Evolutionary conservation across 2,888 invertebrate genomes (phyloP).

Genomic region (Ochropleura plecta): DNA sequence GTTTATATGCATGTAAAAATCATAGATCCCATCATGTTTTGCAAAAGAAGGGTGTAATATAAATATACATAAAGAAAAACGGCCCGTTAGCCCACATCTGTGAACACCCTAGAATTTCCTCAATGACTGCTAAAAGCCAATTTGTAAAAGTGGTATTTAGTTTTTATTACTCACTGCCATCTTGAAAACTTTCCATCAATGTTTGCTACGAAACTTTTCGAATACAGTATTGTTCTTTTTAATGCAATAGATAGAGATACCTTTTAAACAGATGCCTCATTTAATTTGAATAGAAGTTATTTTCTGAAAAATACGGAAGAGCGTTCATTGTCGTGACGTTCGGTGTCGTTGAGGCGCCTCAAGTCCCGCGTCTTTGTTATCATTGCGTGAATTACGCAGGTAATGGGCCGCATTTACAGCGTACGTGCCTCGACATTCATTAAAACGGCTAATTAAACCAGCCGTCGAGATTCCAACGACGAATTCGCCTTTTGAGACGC

Average conservation of each 20-base stretch:
- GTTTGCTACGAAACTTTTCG: slow-evolving; percentile 7
- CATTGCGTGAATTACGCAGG: slow-evolving; percentile 87
- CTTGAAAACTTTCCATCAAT: slow-evolving; percentile 44
- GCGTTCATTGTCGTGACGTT: slow-evolving; percentile 60
- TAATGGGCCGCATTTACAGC: slow-evolving; percentile 87
- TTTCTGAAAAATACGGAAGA: slow-evolving; percentile 57
- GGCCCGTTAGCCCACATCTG: slow-evolving; percentile 58
- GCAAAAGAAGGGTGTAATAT: slow-evolving; percentile 10
- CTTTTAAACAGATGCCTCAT: slow-evolving; percentile 40
- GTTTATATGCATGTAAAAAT: slow-evolving; percentile 35
- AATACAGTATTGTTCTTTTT: slow-evolving; percentile 2
- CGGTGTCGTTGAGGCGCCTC: slow-evolving; percentile 59
- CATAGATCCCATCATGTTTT: slow-evolving; percentile 18
- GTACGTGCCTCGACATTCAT: slow-evolving; percentile 89
- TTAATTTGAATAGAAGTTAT: slow-evolving; percentile 47
- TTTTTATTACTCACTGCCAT: slow-evolving; percentile 47
- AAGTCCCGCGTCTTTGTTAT: slow-evolving; percentile 79
- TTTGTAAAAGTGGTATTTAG: slow-evolving; percentile 72
- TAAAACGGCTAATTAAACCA: slow-evolving; percentile 88
- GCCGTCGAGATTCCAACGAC: slow-evolving; percentile 81
- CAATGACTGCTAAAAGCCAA: slow-evolving; percentile 68
- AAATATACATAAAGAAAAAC: slow-evolving; percentile 58
- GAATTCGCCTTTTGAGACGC: slow-evolving; percentile 77
- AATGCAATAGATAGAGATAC: slow-evolving; percentile 25
- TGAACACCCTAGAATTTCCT: slow-evolving; percentile 46